phyloP scores from a whole-genome alignment of 2,888 invertebrate genomes.

The Sinhomidia bicolor region DNA sequence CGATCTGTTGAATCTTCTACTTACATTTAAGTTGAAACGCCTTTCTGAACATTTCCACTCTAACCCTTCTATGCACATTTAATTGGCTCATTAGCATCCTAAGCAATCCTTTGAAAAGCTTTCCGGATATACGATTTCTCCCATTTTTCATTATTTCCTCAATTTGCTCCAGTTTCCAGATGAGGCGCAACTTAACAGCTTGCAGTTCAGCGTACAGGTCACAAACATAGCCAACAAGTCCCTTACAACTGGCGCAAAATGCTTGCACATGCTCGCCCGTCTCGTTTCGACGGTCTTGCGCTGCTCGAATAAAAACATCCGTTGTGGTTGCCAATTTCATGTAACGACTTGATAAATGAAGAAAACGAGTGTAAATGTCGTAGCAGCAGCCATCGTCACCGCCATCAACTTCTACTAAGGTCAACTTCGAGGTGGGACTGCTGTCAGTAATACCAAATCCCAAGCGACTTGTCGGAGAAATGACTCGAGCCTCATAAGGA shows the following conservation, averaged over 20 bases:
- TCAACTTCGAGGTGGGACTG: too few relatives aligned
- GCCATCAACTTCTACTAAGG: too few relatives aligned
- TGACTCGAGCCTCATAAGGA: too few relatives aligned
- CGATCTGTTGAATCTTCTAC: neutral
- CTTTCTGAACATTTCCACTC: neutral
- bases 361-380: conserved; percentile 43
- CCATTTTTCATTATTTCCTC: neutral
- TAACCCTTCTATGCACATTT: neutral
- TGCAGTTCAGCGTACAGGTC: conserved; percentile 37
- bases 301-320: neutral
- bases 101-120: neutral
- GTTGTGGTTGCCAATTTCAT: neutral
- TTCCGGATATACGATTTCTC: neutral
- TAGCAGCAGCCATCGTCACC: too few relatives aligned
- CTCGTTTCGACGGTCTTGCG: neutral
- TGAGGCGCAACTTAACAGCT: conserved; percentile 22
- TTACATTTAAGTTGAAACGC: neutral
- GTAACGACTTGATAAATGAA: neutral
- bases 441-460: too few relatives aligned
- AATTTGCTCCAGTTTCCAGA: neutral
- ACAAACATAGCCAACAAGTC: conserved; percentile 3
- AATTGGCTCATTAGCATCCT: neutral
- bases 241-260: conserved; percentile 17
- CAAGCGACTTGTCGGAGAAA: neutral
- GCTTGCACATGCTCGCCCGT: neutral